Conservation (phyloP, 2,797 vertebrate genomes). For the Geotrypetes seraphini region DNA sequence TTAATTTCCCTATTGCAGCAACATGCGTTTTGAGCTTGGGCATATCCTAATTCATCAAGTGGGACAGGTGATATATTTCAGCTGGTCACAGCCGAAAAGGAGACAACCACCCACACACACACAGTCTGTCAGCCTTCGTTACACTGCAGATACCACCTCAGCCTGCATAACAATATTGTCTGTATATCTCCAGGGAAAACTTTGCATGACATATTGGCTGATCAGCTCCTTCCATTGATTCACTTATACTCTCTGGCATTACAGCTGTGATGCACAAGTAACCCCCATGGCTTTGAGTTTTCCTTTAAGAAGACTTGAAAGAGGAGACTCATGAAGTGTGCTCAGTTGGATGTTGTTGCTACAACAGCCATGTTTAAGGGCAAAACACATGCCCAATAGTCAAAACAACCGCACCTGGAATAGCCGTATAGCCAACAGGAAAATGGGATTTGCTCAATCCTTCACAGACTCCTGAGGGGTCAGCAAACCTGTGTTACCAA, state of each 20-base stretch:
- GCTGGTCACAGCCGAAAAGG: conserved; percentile 68
- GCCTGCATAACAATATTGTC: conserved; percentile 47
- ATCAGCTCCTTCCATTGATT: conserved; percentile 47
- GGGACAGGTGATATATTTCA: conserved; percentile 76
- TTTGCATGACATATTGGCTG: conserved; percentile 49
- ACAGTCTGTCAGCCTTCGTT: conserved; percentile 69
- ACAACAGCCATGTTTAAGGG: too few relatives aligned
- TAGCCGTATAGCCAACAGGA: too few relatives aligned
- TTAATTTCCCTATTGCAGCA: conserved; percentile 73
- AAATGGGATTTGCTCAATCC: too few relatives aligned
- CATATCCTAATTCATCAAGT: conserved; percentile 71
- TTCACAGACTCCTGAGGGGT: too few relatives aligned
- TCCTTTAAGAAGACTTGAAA: not conserved
- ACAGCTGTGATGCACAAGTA: conserved; percentile 16
- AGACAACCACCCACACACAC: conserved; percentile 71
- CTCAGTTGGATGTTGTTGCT: too few relatives aligned
- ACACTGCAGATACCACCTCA: conserved; percentile 44
- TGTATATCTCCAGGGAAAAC: conserved; percentile 57
- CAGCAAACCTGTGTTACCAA: too few relatives aligned
- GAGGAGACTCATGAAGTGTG: too few relatives aligned
- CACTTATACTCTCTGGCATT: conserved; percentile 39
- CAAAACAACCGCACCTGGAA: too few relatives aligned
- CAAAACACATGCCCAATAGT: too few relatives aligned
- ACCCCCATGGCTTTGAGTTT: conserved; percentile 13
- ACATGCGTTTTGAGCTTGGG: conserved; percentile 65